Percentiles rank a stretch among this genome's conserved stretches.
These are phyloP conservation scores for Physella acuta DNA, from an alignment of 1,140 invertebrate species.

Conservation along the genomic window DNA sequence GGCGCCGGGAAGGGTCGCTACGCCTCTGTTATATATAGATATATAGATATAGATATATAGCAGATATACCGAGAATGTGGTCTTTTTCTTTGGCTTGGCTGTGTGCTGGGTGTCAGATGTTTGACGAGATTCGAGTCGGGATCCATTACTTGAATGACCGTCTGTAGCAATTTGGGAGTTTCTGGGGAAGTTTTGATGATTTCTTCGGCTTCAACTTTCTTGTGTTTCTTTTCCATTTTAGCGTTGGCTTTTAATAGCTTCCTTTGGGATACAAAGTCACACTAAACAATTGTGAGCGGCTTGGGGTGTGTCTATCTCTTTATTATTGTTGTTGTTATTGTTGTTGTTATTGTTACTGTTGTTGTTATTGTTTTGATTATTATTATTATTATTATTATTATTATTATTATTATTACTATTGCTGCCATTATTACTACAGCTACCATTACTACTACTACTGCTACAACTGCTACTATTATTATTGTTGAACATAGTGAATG, in stretches of 20 bases:
- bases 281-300: neutral
- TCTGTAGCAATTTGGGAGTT: slow-evolving; percentile 51
- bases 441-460: no score
- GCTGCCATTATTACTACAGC: no score
- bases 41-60: no score
- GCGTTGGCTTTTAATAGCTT: slow-evolving; percentile 53
- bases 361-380: no score
- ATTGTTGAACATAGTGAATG: no score
- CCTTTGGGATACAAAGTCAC: slow-evolving; percentile 37
- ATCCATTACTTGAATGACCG: slow-evolving; percentile 47
- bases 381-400: no score
- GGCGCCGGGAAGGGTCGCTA: no score
- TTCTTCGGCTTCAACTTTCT: slow-evolving; percentile 41
- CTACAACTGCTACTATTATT: no score
- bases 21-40: no score
- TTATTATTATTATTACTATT: no score
- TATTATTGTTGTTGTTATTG: neutral
- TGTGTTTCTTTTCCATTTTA: slow-evolving; percentile 38
- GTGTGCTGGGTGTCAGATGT: slow-evolving; percentile 24
- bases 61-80: slow-evolving; percentile 1
- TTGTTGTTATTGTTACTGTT: neutral
- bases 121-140: slow-evolving; percentile 32
- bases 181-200: slow-evolving; percentile 47
- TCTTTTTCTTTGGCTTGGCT: neutral
- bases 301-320: neutral